Percentiles rank a stretch among this genome's conserved stretches.
phyloP scores from a whole-genome alignment of 2,888 invertebrate genomes.

The Ptychoptera albimana region DNA sequence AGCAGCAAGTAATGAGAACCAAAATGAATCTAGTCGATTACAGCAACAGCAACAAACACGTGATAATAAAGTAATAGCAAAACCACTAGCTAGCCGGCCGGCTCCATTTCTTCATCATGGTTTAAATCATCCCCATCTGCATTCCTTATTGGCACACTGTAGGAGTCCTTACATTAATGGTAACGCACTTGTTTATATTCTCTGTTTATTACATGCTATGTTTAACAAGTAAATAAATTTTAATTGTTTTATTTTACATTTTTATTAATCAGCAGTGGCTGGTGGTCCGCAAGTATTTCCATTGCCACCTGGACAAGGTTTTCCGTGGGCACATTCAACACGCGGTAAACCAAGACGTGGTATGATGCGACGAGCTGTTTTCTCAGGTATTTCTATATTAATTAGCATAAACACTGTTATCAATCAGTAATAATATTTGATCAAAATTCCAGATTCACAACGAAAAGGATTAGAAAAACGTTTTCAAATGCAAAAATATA shows the following conservation, averaged over 20 bases:
- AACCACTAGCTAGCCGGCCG: conserved; percentile 68
- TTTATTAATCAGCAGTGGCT: conserved; percentile 33
- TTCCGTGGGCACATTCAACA: conserved; percentile 84
- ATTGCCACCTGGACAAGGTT: conserved; percentile 40
- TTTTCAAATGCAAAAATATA: conserved; percentile 95
- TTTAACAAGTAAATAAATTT: neutral
- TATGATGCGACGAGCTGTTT: conserved; percentile 95
- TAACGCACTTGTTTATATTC: too few species aligned
- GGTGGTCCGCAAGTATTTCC: conserved; percentile 41
- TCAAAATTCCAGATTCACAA: conserved; percentile 55
- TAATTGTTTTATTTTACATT: conserved; percentile 8
- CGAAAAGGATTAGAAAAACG: conserved; percentile 88
- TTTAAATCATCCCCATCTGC: conserved; percentile 67
- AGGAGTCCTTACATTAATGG: conserved; percentile 67
- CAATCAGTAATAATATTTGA: neutral
- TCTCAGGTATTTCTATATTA: conserved; percentile 40
- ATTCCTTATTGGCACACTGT: conserved; percentile 65
- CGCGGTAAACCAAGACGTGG: conserved; percentile 87
- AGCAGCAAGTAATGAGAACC: neutral
- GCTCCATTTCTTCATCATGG: conserved; percentile 46
- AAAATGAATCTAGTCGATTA: conserved; percentile 10
- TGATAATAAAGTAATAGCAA: conserved; percentile 43
- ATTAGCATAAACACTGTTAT: neutral
- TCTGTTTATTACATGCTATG: neutral
- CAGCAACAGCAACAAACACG: conserved; percentile 22